phyloP scores from a whole-genome alignment of 2,888 invertebrate species.

The Ectobius pallidus region DNA sequence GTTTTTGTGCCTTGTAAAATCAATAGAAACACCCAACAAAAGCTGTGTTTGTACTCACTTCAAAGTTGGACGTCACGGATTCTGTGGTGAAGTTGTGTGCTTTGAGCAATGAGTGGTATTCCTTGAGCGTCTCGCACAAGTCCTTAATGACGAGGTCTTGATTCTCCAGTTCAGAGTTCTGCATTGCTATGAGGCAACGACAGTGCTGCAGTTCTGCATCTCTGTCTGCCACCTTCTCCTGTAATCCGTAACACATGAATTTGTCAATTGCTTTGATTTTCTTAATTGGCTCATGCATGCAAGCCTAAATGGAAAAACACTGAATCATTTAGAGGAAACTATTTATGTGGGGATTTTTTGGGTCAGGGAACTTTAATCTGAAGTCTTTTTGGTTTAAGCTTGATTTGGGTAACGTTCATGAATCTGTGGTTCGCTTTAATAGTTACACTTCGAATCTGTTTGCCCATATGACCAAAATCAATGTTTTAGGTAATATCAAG shows the following conservation, averaged over 20 bases:
- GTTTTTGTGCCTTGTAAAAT: too few species aligned
- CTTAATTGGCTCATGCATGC: too few species aligned
- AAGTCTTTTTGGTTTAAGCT: too few species aligned
- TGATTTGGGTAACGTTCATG: too few species aligned
- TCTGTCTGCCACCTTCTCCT: not conserved
- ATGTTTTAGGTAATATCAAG: too few species aligned
- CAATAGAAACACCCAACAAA: too few species aligned
- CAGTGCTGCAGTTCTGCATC: slow-evolving; percentile 28
- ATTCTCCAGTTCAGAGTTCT: slow-evolving; percentile 61
- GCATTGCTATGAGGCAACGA: slow-evolving; percentile 54
- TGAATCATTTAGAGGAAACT: too few species aligned
- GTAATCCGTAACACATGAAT: not conserved
- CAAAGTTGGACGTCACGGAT: slow-evolving; percentile 62
- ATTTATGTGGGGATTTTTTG: not conserved
- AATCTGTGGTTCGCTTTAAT: too few species aligned
- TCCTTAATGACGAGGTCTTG: slow-evolving; percentile 59
- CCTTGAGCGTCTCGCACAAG: slow-evolving; percentile 62
- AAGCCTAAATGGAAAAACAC: too few species aligned
- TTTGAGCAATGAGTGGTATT: slow-evolving; percentile 63
- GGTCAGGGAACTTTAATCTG: too few species aligned
- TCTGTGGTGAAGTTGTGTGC: slow-evolving; percentile 66
- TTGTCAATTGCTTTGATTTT: not conserved
- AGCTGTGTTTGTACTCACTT: too few species aligned
- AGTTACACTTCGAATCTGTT: not conserved
- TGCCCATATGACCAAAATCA: not conserved